Evolutionary conservation across 2,113 vertebrate species (phyloP), one percentile per base, ranked within the genome.

Genomic region (Thomomys bottae): DNA sequence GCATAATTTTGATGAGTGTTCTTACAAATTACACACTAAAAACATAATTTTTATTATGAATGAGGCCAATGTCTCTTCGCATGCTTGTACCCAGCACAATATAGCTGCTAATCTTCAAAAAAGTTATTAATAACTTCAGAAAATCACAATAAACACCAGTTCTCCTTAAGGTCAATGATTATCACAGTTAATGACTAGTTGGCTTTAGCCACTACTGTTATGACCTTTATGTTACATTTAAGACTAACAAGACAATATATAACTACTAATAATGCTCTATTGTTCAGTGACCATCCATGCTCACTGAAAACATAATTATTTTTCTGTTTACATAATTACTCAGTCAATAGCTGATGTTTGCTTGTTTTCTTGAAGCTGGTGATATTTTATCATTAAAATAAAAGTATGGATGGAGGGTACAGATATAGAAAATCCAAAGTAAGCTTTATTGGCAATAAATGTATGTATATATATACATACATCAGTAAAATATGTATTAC

Each of bases 1-100:
- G 88, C 72, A 84, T 96, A 94, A 95, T 97, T 95, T 94, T 96
- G 90, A 97, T 93, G 75, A 97, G 94, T 95, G 89, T 40, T 89
- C 89, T 68, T 90, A 70, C 49, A 95, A 96, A 95, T 97, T 95
- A 94, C 57, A 96, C 68, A 93, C 54, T 95, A 90, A 94, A 88
- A 97, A 95, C 88, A 89, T 90, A 92, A 97, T 94, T 93, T 93
- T 93, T 93, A 94, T 92, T 54, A 75, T 94, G 94, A 95, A 94
- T 92, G 90, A 63, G 87, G 87, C 80, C 93, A 94, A 79, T 90
- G 94, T 94, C 85, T 96, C 88, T 91, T 93, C 77, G 92, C 94
- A 97, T 0, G 5, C 87, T 89, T 96, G 94, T 95, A 91, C 90
- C 80, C 84, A 88, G 86, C 88, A 96, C 66, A 94, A 87, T 80